A percentile compares a stretch with the other conserved stretches of the same genome.
Evolutionary conservation across 2,797 vertebrate genomes (phyloP).

Genomic region (Xenops minutus): DNA sequence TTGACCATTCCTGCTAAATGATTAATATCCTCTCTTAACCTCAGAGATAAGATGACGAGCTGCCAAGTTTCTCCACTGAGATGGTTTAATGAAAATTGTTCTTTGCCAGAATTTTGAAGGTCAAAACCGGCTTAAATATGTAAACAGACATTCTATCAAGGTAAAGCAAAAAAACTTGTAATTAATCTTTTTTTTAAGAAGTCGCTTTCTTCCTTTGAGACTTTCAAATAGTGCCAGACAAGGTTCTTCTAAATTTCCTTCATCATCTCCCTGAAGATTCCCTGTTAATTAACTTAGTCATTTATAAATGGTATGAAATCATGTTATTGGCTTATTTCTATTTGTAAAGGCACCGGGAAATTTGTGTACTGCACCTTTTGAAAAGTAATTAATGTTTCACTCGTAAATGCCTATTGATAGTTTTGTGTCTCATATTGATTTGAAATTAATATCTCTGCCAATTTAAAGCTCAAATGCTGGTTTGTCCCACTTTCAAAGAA

Average conservation of each 20-base stretch:
- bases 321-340: conserved; percentile 15
- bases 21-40: not conserved
- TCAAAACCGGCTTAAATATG: not conserved
- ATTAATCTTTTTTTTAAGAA: conserved; percentile 13
- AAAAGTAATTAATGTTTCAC: conserved; percentile 46
- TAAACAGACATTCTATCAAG: conserved; percentile 7
- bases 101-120: conserved; percentile 34
- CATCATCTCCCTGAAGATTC: conserved; percentile 46
- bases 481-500: not conserved
- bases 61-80: not conserved
- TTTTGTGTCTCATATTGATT: not conserved
- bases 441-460: not conserved
- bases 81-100: conserved; percentile 29
- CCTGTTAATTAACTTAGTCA: conserved; percentile 54
- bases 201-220: not conserved
- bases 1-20: not conserved
- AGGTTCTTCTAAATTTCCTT: conserved; percentile 41
- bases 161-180: not conserved
- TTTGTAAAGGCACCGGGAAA: conserved; percentile 40
- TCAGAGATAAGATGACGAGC: not conserved
- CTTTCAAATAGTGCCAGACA: not conserved
- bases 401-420: conserved; percentile 23
- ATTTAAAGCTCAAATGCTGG: not conserved
- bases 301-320: conserved; percentile 47
- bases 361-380: conserved; percentile 10